Evolutionary conservation across 2,888 invertebrate genomes (phyloP).

Genomic region (Drosophila bunnanda): DNA sequence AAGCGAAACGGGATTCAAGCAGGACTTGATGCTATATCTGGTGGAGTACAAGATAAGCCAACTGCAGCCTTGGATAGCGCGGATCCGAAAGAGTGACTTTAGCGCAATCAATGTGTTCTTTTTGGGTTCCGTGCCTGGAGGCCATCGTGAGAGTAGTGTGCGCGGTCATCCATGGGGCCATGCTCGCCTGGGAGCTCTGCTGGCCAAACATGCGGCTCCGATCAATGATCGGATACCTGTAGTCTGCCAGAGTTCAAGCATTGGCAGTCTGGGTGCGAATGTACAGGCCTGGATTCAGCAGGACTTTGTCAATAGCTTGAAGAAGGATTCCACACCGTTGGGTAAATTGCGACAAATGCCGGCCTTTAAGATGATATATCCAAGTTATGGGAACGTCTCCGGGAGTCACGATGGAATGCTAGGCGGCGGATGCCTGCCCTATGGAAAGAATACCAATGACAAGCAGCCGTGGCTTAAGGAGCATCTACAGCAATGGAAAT

Average conservation of each 20-base stretch:
- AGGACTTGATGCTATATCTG: constrained; percentile 91
- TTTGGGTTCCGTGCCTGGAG: constrained; percentile 93
- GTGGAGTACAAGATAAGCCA: constrained; percentile 89
- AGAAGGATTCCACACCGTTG: constrained; percentile 85
- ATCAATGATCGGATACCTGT: constrained; percentile 88
- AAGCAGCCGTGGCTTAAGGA: constrained; percentile 94
- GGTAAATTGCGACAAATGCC: constrained; percentile 86
- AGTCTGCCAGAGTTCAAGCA: constrained; percentile 95
- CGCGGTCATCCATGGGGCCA: constrained; percentile 87
- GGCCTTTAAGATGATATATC: constrained; percentile 89
- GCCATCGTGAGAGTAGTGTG: constrained; percentile 87
- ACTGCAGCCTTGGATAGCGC: constrained; percentile 90
- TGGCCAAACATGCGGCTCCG: constrained; percentile 88
- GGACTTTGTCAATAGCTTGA: constrained; percentile 89
- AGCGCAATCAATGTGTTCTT: constrained; percentile 93
- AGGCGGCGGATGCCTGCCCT: constrained; percentile 96
- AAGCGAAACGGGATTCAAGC: constrained; percentile 93
- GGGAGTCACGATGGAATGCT: constrained; percentile 92
- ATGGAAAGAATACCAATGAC: constrained; percentile 89
- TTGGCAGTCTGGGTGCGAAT: constrained; percentile 92
- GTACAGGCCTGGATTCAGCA: constrained; percentile 90
- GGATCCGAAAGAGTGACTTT: constrained; percentile 92
- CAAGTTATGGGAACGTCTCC: constrained; percentile 92
- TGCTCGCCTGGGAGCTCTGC: constrained; percentile 87
- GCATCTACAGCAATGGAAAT: constrained; percentile 93